These are phyloP conservation scores for Coecobrya sp. DNA, from an alignment of 2,888 invertebrate genomes.

Conservation along the genomic window DNA sequence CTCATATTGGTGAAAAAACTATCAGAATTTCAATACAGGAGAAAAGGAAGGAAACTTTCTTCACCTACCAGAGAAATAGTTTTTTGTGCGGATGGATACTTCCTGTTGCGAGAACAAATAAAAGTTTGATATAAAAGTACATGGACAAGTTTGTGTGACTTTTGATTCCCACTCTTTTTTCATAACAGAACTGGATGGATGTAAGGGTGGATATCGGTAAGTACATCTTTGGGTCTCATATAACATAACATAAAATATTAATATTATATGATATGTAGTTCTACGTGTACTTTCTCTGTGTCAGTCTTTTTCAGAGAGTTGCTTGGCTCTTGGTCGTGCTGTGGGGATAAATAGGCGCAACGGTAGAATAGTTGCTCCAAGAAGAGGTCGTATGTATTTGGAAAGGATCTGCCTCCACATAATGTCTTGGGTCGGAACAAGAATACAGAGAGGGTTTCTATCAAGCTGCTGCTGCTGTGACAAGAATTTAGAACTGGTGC, in stretches of 20 bases:
- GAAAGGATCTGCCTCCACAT: conserved; percentile 10
- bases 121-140: neutral
- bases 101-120: conserved; percentile 15
- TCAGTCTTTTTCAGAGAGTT: conserved; percentile 8
- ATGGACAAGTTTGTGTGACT: conserved; percentile 20
- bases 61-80: neutral
- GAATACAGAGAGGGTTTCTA: conserved; percentile 15
- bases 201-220: too few species aligned
- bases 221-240: too few species aligned
- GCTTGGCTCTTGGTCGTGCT: neutral
- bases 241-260: neutral
- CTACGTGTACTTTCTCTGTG: conserved; percentile 2
- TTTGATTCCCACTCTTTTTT: neutral
- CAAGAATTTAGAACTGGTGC: conserved; percentile 39
- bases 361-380: neutral
- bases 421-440: neutral
- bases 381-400: neutral
- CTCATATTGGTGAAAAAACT: neutral
- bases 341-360: conserved; percentile 4
- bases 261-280: neutral
- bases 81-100: conserved; percentile 1
- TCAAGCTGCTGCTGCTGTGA: conserved; percentile 1
- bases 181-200: neutral
- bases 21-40: neutral
- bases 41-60: conserved; percentile 17